phyloP scores from a whole-genome alignment of 2,888 invertebrate genomes.

The Lasioglossum villosulum region DNA sequence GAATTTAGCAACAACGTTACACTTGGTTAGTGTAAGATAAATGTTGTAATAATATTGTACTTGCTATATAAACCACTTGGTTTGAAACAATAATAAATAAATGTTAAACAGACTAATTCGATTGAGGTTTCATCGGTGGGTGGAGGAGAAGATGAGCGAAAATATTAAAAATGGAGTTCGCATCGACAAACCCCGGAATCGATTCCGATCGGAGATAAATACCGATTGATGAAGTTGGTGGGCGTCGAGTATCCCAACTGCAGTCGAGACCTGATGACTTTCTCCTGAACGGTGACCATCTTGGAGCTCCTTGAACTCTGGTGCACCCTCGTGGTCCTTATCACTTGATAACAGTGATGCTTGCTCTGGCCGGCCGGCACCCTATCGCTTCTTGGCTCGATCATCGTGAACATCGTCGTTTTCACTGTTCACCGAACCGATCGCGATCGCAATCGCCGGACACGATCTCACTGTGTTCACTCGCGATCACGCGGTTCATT shows the following conservation, averaged over 20 bases:
- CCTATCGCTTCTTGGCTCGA: slow-evolving; percentile 79
- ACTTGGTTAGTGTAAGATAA: too few relatives aligned
- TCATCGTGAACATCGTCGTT: slow-evolving; percentile 78
- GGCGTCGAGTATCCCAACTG: slow-evolving; percentile 84
- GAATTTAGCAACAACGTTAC: too few relatives aligned
- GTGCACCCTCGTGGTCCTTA: slow-evolving; percentile 81
- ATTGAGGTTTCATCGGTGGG: too few relatives aligned
- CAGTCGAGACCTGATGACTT: slow-evolving; percentile 82
- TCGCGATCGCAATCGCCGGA: slow-evolving; percentile 3
- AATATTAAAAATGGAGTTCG: too few relatives aligned
- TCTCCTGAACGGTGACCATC: slow-evolving; percentile 83
- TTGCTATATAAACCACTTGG: too few relatives aligned
- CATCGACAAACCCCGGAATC: neutral
- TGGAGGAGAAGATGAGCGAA: too few relatives aligned
- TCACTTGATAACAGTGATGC: slow-evolving; percentile 80
- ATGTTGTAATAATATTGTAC: too few relatives aligned
- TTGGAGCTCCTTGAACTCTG: slow-evolving; percentile 79
- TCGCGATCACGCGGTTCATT: slow-evolving; percentile 19
- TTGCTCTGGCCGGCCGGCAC: slow-evolving; percentile 67
- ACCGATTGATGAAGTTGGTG: slow-evolving; percentile 83
- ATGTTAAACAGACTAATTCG: too few relatives aligned
- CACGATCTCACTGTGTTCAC: slow-evolving; percentile 34
- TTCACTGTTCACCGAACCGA: slow-evolving; percentile 51
- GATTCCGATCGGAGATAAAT: slow-evolving; percentile 42
- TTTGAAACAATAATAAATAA: too few relatives aligned